phyloP scores from a whole-genome alignment of 2,113 vertebrate species.

The Indri indri region DNA sequence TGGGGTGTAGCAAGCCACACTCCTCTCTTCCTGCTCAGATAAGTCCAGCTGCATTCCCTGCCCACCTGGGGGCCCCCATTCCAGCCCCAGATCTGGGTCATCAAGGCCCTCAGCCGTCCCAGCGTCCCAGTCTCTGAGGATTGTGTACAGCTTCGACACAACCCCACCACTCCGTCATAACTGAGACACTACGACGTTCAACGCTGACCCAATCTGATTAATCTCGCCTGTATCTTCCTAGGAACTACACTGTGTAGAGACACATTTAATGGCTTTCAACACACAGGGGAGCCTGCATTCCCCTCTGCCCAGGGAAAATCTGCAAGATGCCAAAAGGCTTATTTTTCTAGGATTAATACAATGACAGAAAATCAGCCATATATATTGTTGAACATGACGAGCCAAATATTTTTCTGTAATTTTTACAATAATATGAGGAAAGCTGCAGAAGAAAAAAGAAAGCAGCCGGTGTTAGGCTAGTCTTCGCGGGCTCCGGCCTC shows the following conservation, averaged over 20 bases:
- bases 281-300: background rate
- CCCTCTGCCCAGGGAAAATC: conserved; percentile 30
- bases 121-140: background rate
- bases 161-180: background rate
- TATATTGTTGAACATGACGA: conserved; percentile 59
- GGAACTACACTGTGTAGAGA: background rate
- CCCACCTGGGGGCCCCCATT: background rate
- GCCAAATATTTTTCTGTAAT: conserved; percentile 77
- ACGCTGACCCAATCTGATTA: background rate
- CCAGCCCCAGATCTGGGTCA: background rate
- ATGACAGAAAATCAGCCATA: conserved; percentile 65
- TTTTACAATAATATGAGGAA: conserved; percentile 68
- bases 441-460: background rate
- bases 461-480: background rate
- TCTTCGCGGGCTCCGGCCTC: conserved; percentile 18
- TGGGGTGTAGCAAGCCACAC: background rate
- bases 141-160: background rate
- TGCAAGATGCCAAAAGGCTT: conserved; percentile 53
- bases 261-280: background rate
- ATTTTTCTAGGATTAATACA: conserved; percentile 73
- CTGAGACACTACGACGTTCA: background rate
- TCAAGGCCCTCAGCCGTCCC: background rate
- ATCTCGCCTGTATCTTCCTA: background rate
- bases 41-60: background rate
- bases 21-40: background rate